Evolutionary conservation across 2,113 vertebrate genomes (phyloP).

Genomic region (Paramormyrops kingsleyae): DNA sequence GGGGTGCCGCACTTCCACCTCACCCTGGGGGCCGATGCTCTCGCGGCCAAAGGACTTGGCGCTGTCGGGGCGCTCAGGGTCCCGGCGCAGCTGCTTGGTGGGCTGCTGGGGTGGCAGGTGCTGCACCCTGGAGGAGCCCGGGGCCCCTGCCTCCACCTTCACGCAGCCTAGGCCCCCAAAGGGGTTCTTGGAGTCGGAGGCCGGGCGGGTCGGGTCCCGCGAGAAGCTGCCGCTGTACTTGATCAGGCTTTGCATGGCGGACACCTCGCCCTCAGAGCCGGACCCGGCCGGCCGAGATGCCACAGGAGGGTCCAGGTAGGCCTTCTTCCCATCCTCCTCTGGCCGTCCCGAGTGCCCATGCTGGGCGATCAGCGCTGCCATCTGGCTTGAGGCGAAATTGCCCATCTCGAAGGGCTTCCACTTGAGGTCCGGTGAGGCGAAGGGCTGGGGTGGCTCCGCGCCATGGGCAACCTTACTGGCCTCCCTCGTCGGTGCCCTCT

Average conservation of each 20-base stretch:
- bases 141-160: conserved; percentile 56
- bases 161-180: conserved; percentile 86
- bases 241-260: conserved; percentile 95
- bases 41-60: conserved; percentile 83
- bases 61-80: conserved; percentile 85
- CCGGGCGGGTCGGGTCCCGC: conserved; percentile 66
- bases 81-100: conserved; percentile 77
- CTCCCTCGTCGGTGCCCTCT: conserved; percentile 25
- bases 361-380: conserved; percentile 82
- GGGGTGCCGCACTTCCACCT: conserved; percentile 87
- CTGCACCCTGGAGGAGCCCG: conserved; percentile 55
- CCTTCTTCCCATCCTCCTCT: conserved; percentile 78
- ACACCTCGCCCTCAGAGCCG: conserved; percentile 63
- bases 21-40: conserved; percentile 67
- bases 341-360: conserved; percentile 72
- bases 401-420: conserved; percentile 88
- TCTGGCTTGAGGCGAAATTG: conserved; percentile 85
- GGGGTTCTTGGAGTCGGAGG: conserved; percentile 69
- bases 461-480: conserved; percentile 57
- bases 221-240: conserved; percentile 93
- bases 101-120: conserved; percentile 58
- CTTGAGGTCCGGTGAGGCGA: conserved; percentile 63
- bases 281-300: conserved; percentile 57
- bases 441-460: conserved; percentile 47
- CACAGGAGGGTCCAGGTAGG: conserved; percentile 67